Conservation (phyloP, 2,797 vertebrate genomes). For the Xenopus petersii region DNA sequence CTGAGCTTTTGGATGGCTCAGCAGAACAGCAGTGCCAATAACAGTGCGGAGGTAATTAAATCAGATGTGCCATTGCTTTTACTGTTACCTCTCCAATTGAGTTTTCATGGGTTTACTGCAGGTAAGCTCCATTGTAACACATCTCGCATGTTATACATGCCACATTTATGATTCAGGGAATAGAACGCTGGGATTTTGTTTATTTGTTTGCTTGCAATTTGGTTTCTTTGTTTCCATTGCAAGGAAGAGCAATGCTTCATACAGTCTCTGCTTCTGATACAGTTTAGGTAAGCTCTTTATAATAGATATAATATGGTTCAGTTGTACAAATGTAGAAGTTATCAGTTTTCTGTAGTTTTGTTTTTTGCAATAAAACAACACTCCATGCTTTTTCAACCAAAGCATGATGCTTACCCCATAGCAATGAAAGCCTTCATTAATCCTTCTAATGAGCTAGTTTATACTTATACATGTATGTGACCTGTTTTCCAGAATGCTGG, state of each 20-base stretch:
- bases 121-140: neutral
- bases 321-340: too few species aligned
- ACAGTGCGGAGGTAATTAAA: slow-evolving; percentile 9
- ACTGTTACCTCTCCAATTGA: neutral
- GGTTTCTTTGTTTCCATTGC: neutral
- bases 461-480: too few species aligned
- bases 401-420: too few species aligned
- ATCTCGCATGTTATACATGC: neutral
- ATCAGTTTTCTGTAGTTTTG: too few species aligned
- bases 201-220: too few species aligned
- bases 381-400: too few species aligned
- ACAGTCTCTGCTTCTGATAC: neutral
- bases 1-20: neutral
- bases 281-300: too few species aligned
- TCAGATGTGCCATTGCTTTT: slow-evolving; percentile 1
- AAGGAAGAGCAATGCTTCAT: neutral
- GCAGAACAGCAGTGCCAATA: slow-evolving; percentile 6
- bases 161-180: neutral
- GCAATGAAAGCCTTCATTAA: too few species aligned
- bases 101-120: neutral
- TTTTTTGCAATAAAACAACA: too few species aligned
- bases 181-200: neutral
- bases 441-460: too few species aligned
- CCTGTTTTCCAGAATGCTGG: too few species aligned
- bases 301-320: too few species aligned